Base-by-base conservation (phyloP, 2,797 vertebrate genomes). In the Tenualosa thibaudeaui region DNA sequence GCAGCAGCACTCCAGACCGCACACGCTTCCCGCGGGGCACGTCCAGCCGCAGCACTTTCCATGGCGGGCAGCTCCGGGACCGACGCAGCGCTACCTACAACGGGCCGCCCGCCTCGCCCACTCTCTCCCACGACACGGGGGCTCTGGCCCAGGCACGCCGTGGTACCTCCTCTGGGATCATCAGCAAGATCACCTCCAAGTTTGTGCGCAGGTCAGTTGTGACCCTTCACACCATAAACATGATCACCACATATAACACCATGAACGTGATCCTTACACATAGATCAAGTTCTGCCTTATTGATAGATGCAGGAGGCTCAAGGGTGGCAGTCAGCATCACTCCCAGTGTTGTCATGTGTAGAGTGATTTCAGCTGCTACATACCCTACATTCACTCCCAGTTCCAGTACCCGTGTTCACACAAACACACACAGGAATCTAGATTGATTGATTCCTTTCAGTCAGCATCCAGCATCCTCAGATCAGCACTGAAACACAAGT, bases 121-220 rank as follows among this genome's bases (percentile, higher is more conserved):
- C 96, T 0, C 90, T 96, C 85, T 98, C 97, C 1, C 98, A 99
- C 0, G 98, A 99, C 85, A 96, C 97, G 0, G 97, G 96, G 3
- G 96, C 97, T 5, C 97, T 99, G 0, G 96, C 96, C 0, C 98
- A 99, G 54, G 95, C 96, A 84, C 93, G 98, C 86, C 95, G 98
- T 87, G 98, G 98, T 17, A 98, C 98, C 0, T 98, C 98, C 56
- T 98, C 98, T 0, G 98, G 98, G 54, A 96, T 99, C 91, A 99
- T 99, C 91, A 95, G 98, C 97, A 99, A 99, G 93, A 97, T 99
- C 93, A 98, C 98, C 81, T 99, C 98, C 91, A 98, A 98, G 93
- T 99, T 99, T 84, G 98, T 96, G 5, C 98, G 98, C 95, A 99
- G 98, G 98, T 99, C 91, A 95, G 97, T 90, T 46, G 49, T 68